phyloP scores from a whole-genome alignment of 2,888 invertebrate species.

The Villa cingulata region DNA sequence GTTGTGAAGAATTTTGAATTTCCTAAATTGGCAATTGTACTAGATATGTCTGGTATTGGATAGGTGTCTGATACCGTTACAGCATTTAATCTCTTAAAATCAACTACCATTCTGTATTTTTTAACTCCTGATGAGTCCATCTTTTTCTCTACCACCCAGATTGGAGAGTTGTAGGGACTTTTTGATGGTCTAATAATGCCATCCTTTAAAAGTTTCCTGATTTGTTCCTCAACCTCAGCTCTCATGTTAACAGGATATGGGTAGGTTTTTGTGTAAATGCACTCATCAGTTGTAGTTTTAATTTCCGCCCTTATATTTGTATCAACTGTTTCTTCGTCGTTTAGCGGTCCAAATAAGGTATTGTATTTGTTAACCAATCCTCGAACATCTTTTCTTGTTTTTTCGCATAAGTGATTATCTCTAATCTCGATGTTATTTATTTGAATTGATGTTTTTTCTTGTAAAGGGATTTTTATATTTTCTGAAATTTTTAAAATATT shows the following conservation, averaged over 20 bases:
- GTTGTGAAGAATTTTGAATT: constrained; percentile 16
- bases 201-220: constrained; percentile 21
- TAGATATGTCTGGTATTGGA: constrained; percentile 2
- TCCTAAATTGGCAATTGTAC: constrained; percentile 14
- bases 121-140: constrained; percentile 12
- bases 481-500: constrained; percentile 4
- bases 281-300: constrained; percentile 15
- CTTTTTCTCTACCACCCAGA: constrained; percentile 19
- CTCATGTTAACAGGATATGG: constrained; percentile 22
- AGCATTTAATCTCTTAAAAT: constrained; percentile 16
- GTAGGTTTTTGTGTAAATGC: constrained; percentile 21
- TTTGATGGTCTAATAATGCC: constrained; percentile 21
- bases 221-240: constrained; percentile 19
- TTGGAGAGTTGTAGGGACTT: constrained; percentile 19
- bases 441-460: constrained; percentile 5
- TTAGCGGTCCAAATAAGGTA: constrained; percentile 4
- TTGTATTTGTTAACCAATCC: not conserved
- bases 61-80: constrained; percentile 15
- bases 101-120: constrained; percentile 15
- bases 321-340: constrained; percentile 3
- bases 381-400: not conserved
- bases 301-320: constrained; percentile 22
- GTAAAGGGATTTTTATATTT: constrained; percentile 7
- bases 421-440: constrained; percentile 2
- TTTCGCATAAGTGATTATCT: not conserved